phyloP scores from a whole-genome alignment of 2,888 invertebrate species.

The Megastigmus dorsalis region DNA sequence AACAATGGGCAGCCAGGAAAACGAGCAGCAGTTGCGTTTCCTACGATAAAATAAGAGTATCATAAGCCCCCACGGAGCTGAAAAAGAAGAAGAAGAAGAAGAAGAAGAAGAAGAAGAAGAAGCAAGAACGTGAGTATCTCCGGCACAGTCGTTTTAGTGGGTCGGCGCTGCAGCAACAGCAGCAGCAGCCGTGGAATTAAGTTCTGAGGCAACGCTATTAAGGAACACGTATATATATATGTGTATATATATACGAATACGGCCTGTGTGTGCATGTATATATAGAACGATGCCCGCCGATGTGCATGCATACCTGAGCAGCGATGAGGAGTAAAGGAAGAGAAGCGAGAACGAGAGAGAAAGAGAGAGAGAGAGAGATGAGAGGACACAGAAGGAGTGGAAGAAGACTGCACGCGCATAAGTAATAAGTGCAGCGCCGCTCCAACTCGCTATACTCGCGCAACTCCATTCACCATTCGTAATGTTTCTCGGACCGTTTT shows the following conservation, averaged over 20 bases:
- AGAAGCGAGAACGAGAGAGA: neutral
- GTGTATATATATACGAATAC: too few species aligned
- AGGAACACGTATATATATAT: too few species aligned
- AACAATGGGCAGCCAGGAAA: conserved; percentile 21
- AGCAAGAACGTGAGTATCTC: too few species aligned
- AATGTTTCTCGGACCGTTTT: conserved; percentile 46
- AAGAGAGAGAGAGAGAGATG: neutral
- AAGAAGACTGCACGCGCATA: conserved; percentile 23
- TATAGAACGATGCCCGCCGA: too few species aligned
- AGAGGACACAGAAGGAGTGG: conserved; percentile 15
- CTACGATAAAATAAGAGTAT: conserved; percentile 26
- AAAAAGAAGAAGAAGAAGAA: too few species aligned
- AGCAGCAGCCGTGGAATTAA: conserved; percentile 50
- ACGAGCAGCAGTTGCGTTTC: neutral
- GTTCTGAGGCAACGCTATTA: conserved; percentile 52
- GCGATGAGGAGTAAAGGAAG: neutral
- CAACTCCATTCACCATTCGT: conserved; percentile 6
- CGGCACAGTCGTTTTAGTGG: conserved; percentile 48
- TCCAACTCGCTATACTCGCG: too few species aligned
- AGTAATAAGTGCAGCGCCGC: too few species aligned
- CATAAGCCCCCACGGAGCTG: neutral
- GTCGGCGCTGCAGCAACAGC: conserved; percentile 51
- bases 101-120: too few species aligned
- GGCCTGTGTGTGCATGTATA: too few species aligned
- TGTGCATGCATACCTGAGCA: neutral